A percentile compares a stretch with the other conserved stretches of the same genome.
Conservation (phyloP, 2,888 invertebrate species). For the Terebella lapidaria region DNA sequence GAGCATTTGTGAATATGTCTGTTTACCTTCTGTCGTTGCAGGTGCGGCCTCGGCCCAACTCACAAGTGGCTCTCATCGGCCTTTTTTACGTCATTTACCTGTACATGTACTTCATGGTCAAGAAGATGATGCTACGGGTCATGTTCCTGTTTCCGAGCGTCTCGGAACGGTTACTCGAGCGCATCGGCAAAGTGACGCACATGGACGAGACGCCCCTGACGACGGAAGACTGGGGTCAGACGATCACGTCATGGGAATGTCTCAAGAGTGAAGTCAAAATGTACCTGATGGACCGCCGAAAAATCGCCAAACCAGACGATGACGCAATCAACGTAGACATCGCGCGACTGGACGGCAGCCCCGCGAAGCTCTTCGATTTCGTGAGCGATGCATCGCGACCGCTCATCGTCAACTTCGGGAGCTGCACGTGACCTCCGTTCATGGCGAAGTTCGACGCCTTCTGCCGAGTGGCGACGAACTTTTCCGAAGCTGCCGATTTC, state of each 20-base stretch:
- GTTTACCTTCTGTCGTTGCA: too few species aligned
- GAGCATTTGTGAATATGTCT: too few species aligned
- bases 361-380: constrained; percentile 15
- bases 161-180: constrained; percentile 7
- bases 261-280: constrained; percentile 1
- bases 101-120: background rate
- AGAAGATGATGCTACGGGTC: constrained; percentile 8
- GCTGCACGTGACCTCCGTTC: constrained; percentile 46
- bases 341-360: constrained; percentile 11
- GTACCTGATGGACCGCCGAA: constrained; percentile 12
- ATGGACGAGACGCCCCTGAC: constrained; percentile 13
- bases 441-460: constrained; percentile 35
- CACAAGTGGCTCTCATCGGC: too few species aligned
- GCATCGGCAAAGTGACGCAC: constrained; percentile 7
- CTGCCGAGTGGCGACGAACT: constrained; percentile 30
- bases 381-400: constrained; percentile 25
- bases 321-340: constrained; percentile 13
- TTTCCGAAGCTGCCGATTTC: constrained; percentile 34
- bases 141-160: constrained; percentile 10
- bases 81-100: too few species aligned
- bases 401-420: constrained; percentile 42
- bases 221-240: constrained; percentile 17
- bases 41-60: too few species aligned
- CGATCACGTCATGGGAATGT: constrained; percentile 8
- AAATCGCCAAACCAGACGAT: constrained; percentile 9